phyloP scores from a whole-genome alignment of 2,888 invertebrate species.

The Agrotis clavis region DNA sequence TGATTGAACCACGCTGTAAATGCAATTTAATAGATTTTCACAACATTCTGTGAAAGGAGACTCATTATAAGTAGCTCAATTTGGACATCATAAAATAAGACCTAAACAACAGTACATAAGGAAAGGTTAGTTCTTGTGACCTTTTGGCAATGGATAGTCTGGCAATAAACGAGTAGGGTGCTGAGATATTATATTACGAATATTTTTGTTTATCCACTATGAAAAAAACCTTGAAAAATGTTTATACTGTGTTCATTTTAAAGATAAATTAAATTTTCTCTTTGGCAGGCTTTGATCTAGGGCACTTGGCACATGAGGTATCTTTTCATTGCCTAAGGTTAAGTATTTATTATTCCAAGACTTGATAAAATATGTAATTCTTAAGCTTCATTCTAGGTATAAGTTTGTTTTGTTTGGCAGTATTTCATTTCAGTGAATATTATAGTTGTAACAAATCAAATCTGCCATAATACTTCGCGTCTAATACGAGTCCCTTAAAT shows the following conservation, averaged over 20 bases:
- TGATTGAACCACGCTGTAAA: no score
- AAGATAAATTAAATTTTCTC: slow-evolving; percentile 37
- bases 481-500: slow-evolving; percentile 81
- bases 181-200: slow-evolving; percentile 6
- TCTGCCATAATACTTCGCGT: slow-evolving; percentile 67
- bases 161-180: slow-evolving; percentile 12
- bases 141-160: slow-evolving; percentile 7
- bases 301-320: slow-evolving; percentile 51
- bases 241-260: slow-evolving; percentile 30
- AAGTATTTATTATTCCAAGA: slow-evolving; percentile 13
- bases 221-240: slow-evolving; percentile 36
- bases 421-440: slow-evolving; percentile 46
- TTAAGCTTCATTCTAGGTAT: background rate
- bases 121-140: background rate
- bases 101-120: background rate
- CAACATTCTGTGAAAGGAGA: no score
- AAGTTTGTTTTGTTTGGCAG: slow-evolving; percentile 20
- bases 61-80: no score
- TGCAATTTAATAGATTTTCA: no score
- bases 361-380: background rate
- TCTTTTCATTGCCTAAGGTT: slow-evolving; percentile 23
- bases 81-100: background rate
- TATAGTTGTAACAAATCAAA: slow-evolving; percentile 67
- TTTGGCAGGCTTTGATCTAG: slow-evolving; percentile 56
- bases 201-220: slow-evolving; percentile 11